These are phyloP conservation scores for Eurypyga helias DNA, from an alignment of 2,113 vertebrate genomes.

Conservation along the genomic window DNA sequence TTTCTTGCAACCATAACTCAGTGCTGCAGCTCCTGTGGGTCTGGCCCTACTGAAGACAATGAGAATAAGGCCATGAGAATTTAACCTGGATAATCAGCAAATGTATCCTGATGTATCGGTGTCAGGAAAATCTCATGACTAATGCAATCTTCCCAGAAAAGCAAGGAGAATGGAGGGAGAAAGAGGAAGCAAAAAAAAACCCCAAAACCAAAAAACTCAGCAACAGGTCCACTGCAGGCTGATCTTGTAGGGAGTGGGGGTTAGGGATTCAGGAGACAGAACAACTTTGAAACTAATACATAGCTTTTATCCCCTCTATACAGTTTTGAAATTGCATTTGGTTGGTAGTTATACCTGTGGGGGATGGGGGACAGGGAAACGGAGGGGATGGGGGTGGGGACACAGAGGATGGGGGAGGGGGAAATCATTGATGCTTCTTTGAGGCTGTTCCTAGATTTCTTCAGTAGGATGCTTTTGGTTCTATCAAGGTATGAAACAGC, in stretches of 20 bases:
- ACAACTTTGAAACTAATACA: neutral
- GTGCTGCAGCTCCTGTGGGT: neutral
- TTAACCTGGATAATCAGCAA: neutral
- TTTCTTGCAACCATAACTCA: neutral
- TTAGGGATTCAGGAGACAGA: neutral
- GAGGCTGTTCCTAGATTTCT: neutral
- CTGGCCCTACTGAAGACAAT: neutral
- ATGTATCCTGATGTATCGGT: too few relatives aligned
- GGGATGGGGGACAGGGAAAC: too few relatives aligned
- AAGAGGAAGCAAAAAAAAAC: neutral
- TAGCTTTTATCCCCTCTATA: neutral
- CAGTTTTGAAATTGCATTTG: neutral
- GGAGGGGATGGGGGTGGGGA: too few relatives aligned
- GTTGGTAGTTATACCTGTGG: neutral
- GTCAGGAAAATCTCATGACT: neutral
- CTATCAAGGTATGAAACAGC: neutral
- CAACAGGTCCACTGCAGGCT: neutral
- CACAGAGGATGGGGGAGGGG: too few relatives aligned
- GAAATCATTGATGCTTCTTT: neutral
- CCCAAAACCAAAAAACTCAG: neutral
- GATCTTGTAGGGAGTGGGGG: neutral
- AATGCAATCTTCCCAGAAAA: neutral
- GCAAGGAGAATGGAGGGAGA: neutral
- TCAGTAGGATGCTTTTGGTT: neutral
- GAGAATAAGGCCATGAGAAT: neutral